Evolutionary conservation across 35 echinoderm and acorn worm genomes (phyloP).

Genomic region (Holothuria glaberrima): DNA sequence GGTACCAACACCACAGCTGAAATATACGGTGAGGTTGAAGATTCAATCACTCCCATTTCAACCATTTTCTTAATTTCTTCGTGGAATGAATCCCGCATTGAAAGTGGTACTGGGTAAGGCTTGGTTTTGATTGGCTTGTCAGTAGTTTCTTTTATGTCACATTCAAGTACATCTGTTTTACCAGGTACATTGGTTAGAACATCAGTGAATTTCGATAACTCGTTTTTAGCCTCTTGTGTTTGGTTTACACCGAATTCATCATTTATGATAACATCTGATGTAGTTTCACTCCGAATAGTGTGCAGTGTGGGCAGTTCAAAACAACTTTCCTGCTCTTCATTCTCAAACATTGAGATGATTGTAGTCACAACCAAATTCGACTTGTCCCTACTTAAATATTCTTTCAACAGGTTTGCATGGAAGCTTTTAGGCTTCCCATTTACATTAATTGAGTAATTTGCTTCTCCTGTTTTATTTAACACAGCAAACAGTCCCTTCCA

Average conservation of each 20-base stretch:
- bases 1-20: conserved; percentile 4
- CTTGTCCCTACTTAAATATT: conserved; percentile 36
- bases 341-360: not conserved
- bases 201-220: conserved; percentile 19
- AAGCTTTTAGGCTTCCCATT: conserved; percentile 7
- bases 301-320: not conserved
- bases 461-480: not conserved
- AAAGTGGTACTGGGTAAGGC: conserved; percentile 52
- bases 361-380: not conserved
- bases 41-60: conserved; percentile 32
- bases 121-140: conserved; percentile 36
- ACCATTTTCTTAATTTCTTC: conserved; percentile 59
- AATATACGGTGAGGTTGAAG: not conserved
- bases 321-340: not conserved
- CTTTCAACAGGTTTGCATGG: conserved; percentile 69
- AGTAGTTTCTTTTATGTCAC: conserved; percentile 41
- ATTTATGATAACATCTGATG: conserved; percentile 38
- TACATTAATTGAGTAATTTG: conserved; percentile 58
- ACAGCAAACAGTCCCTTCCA: conserved; percentile 65
- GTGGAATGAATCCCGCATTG: conserved; percentile 26
- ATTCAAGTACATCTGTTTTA: conserved; percentile 53
- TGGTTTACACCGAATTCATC: not conserved
- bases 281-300: conserved; percentile 8
- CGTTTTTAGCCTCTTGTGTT: not conserved
- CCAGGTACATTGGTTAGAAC: conserved; percentile 63